These are phyloP conservation scores for Drosophila nebulosa DNA, from an alignment of 1,140 invertebrate species.

Conservation along the genomic window DNA sequence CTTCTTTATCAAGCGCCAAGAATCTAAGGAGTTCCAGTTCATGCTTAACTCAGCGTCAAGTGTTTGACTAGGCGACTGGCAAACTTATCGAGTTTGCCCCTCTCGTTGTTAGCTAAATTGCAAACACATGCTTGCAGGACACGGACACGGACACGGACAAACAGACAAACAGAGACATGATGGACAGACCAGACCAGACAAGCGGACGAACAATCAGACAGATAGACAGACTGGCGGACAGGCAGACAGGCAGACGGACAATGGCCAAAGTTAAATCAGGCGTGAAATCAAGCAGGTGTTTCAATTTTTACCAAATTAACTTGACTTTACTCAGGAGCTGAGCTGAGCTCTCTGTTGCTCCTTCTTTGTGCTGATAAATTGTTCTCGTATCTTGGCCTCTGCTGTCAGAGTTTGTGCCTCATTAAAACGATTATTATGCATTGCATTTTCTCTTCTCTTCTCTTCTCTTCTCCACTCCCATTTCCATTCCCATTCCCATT, in stretches of 20 bases:
- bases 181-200: slow-evolving; percentile 32
- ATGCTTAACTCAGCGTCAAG: slow-evolving; percentile 50
- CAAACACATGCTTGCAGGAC: slow-evolving; percentile 67
- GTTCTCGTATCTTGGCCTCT: slow-evolving; percentile 11
- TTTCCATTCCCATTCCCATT: too few relatives aligned
- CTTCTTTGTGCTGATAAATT: slow-evolving; percentile 47
- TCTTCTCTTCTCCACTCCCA: too few relatives aligned
- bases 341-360: not conserved
- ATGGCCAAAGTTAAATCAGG: slow-evolving; percentile 76
- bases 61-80: slow-evolving; percentile 66
- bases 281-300: slow-evolving; percentile 78
- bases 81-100: slow-evolving; percentile 60
- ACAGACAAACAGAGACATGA: slow-evolving; percentile 54
- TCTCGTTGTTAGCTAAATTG: slow-evolving; percentile 70
- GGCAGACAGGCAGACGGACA: slow-evolving; percentile 43
- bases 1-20: slow-evolving; percentile 49
- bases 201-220: slow-evolving; percentile 56
- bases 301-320: slow-evolving; percentile 78
- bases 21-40: slow-evolving; percentile 52
- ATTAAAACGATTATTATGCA: slow-evolving; percentile 76
- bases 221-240: slow-evolving; percentile 43
- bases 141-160: slow-evolving; percentile 11
- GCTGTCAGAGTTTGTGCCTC: slow-evolving; percentile 61
- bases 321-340: slow-evolving; percentile 32
- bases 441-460: slow-evolving; percentile 35